Evolutionary conservation across 2,113 vertebrate species (phyloP).

Genomic region (Mandrillus leucophaeus): DNA sequence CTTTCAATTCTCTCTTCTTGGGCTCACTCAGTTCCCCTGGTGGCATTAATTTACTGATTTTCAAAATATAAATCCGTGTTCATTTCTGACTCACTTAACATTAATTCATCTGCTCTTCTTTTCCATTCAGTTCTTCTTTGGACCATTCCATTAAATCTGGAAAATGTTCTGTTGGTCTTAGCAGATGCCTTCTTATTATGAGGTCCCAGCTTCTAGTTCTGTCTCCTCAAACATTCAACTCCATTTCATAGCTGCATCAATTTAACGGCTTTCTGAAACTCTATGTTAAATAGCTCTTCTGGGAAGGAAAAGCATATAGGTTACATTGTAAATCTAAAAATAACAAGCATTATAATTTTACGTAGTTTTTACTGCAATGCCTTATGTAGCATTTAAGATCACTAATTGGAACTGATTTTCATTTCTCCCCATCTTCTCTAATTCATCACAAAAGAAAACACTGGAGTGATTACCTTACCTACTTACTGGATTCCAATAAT

Average conservation of each 20-base stretch:
- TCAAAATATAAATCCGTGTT: background rate
- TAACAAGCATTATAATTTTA: slow-evolving; percentile 63
- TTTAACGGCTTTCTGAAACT: slow-evolving; percentile 38
- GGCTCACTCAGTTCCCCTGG: background rate
- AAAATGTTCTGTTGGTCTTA: background rate
- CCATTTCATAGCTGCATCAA: background rate
- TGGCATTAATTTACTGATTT: slow-evolving; percentile 14
- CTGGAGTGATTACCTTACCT: slow-evolving; percentile 48
- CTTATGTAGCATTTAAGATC: slow-evolving; percentile 52
- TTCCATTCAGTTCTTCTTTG: background rate
- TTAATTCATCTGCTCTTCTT: background rate
- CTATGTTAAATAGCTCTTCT: background rate
- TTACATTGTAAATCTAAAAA: slow-evolving; percentile 51
- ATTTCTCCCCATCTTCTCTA: slow-evolving; percentile 29
- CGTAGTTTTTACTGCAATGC: slow-evolving; percentile 44
- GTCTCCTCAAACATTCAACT: background rate
- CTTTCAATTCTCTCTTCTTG: background rate
- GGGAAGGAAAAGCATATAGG: slow-evolving; percentile 3
- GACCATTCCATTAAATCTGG: background rate
- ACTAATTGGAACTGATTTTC: slow-evolving; percentile 56
- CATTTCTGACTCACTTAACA: slow-evolving; percentile 1
- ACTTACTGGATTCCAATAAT: slow-evolving; percentile 32
- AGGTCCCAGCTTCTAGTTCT: background rate
- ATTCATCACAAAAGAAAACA: slow-evolving; percentile 6
- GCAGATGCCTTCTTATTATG: background rate